Evolutionary conservation across 2,113 vertebrate species (phyloP).

Genomic region (Barbus barbus): DNA sequence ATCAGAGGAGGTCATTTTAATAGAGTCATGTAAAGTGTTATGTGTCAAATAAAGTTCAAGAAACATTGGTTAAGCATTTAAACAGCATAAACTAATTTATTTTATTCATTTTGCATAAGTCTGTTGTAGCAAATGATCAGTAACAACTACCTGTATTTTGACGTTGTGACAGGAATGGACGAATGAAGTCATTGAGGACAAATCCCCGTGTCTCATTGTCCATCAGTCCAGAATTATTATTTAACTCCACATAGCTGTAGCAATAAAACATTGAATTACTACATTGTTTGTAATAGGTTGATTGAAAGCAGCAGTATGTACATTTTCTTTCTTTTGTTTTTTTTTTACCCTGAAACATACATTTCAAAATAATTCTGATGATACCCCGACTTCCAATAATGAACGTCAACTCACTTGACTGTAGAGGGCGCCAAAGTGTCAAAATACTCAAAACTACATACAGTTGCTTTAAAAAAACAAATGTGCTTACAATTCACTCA

Average conservation of each 20-base stretch:
- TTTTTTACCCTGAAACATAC: too few species aligned
- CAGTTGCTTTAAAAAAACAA: too few species aligned
- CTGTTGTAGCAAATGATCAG: background rate
- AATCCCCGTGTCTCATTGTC: rapidly evolving
- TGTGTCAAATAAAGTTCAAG: too few species aligned
- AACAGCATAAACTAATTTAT: background rate
- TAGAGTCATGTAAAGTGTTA: background rate
- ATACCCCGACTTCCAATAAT: too few species aligned
- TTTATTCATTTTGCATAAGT: background rate
- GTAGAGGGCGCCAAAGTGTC: too few species aligned
- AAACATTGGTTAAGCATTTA: background rate
- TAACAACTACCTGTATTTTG: background rate
- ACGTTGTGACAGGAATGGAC: background rate
- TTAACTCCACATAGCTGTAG: background rate
- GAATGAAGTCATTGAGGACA: background rate
- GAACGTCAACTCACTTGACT: too few species aligned
- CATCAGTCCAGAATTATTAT: background rate
- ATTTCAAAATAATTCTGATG: too few species aligned
- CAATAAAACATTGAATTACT: background rate
- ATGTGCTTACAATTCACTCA: too few species aligned
- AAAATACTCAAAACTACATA: too few species aligned
- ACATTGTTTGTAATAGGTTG: too few species aligned
- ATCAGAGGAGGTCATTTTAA: background rate
- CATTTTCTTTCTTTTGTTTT: too few species aligned
- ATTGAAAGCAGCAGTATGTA: background rate